These are phyloP conservation scores for Tetragonula carbonaria DNA, from an alignment of 2,888 invertebrate species.

Conservation along the genomic window DNA sequence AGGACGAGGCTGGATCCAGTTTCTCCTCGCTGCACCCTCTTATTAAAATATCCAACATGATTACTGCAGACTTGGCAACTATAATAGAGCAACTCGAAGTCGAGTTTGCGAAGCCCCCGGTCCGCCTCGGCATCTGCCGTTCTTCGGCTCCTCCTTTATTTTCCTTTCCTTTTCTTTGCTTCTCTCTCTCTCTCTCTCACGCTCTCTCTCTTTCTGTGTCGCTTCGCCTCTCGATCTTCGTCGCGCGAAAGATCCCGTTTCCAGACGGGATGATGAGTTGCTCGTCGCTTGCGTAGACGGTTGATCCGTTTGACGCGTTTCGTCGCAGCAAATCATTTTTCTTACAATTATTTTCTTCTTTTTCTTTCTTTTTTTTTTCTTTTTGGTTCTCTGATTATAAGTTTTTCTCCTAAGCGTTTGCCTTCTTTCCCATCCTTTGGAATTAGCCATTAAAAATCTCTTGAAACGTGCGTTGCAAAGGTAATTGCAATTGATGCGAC, in stretches of 20 bases:
- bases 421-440: too few species aligned
- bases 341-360: too few species aligned
- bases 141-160: not conserved
- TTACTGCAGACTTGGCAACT: conserved; percentile 81
- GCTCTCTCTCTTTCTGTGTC: not conserved
- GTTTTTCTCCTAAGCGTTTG: too few species aligned
- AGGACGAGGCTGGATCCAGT: conserved; percentile 68
- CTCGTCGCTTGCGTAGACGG: not conserved
- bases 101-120: conserved; percentile 69
- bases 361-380: too few species aligned
- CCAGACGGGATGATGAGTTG: not conserved
- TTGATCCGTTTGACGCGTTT: too few species aligned
- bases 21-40: conserved; percentile 76
- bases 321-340: too few species aligned
- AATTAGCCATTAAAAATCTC: too few species aligned
- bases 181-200: not conserved
- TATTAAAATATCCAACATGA: conserved; percentile 83
- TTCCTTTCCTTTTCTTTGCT: not conserved
- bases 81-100: conserved; percentile 77
- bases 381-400: too few species aligned
- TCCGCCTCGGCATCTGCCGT: conserved; percentile 48
- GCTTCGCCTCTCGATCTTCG: too few species aligned
- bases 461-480: too few species aligned
- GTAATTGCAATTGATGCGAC: too few species aligned
- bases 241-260: not conserved